These are phyloP conservation scores for Tanytarsus gracilentus DNA, from an alignment of 2,888 invertebrate genomes.

Conservation along the genomic window DNA sequence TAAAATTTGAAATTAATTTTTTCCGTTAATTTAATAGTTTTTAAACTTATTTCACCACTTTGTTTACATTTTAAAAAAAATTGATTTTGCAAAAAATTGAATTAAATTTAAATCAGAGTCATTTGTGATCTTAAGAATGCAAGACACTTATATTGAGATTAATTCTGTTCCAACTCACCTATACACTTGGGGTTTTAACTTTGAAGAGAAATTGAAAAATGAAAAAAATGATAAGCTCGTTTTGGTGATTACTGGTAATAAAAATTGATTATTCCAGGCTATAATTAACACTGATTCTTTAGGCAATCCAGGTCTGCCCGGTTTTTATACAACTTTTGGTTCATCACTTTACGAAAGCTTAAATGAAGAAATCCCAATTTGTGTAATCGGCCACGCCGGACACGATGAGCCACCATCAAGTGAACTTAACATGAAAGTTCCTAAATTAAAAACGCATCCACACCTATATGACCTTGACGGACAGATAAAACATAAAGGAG, in stretches of 20 bases:
- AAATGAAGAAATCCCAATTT: slow-evolving; percentile 56
- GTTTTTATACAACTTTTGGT: slow-evolving; percentile 71
- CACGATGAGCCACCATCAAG: slow-evolving; percentile 60
- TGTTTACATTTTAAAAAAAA: no score
- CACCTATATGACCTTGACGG: slow-evolving; percentile 64
- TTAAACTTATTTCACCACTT: no score
- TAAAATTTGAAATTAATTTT: no score
- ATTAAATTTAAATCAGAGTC: no score
- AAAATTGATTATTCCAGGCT: background rate
- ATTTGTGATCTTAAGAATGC: slow-evolving; percentile 37
- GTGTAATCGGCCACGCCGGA: slow-evolving; percentile 60
- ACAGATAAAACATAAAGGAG: slow-evolving; percentile 68
- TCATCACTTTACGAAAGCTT: slow-evolving; percentile 53
- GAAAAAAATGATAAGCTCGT: slow-evolving; percentile 53
- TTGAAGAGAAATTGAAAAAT: slow-evolving; percentile 52
- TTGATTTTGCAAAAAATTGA: no score
- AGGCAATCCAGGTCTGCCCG: slow-evolving; percentile 76
- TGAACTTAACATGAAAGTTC: slow-evolving; percentile 44
- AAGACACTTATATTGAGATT: slow-evolving; percentile 44
- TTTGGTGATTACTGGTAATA: slow-evolving; percentile 56
- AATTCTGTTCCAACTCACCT: slow-evolving; percentile 64
- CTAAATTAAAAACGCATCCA: slow-evolving; percentile 47
- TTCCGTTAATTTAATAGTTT: no score
- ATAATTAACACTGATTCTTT: background rate
- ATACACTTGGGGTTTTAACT: slow-evolving; percentile 60